A percentile compares a stretch with the other conserved stretches of the same genome.
Conservation (phyloP, 1,140 invertebrate species). For the Paraescarpia echinospica region DNA sequence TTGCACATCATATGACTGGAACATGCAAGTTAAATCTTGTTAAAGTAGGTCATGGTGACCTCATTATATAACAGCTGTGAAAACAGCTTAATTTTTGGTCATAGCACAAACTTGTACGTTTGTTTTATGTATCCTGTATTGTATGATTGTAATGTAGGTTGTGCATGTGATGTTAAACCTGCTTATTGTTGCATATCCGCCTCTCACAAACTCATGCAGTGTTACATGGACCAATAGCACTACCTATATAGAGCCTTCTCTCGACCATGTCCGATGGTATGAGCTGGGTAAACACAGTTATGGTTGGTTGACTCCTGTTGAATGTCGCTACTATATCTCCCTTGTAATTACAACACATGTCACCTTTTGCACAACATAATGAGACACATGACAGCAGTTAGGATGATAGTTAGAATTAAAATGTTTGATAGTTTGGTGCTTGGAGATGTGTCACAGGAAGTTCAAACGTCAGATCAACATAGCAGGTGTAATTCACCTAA, state of each 20-base stretch:
- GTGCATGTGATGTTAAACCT: neutral
- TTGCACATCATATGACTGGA: neutral
- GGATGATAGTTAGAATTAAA: too few species aligned
- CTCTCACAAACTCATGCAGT: neutral
- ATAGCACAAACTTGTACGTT: neutral
- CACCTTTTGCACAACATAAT: neutral
- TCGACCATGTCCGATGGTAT: neutral
- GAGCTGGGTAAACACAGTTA: neutral
- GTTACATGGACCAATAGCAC: neutral
- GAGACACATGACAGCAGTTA: neutral
- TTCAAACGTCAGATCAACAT: neutral
- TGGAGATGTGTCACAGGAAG: neutral
- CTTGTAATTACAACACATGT: neutral
- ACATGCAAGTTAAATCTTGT: neutral
- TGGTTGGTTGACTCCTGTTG: neutral
- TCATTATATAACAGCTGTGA: neutral
- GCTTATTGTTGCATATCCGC: neutral
- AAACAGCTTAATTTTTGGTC: neutral
- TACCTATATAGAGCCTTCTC: neutral
- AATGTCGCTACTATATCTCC: neutral
- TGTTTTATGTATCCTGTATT: neutral
- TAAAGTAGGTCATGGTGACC: neutral
- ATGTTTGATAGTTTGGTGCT: neutral
- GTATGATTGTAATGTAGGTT: neutral
- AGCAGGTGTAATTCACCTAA: neutral